Base-by-base conservation (phyloP, 2,113 vertebrate species). In the Ammodytes dubius region DNA sequence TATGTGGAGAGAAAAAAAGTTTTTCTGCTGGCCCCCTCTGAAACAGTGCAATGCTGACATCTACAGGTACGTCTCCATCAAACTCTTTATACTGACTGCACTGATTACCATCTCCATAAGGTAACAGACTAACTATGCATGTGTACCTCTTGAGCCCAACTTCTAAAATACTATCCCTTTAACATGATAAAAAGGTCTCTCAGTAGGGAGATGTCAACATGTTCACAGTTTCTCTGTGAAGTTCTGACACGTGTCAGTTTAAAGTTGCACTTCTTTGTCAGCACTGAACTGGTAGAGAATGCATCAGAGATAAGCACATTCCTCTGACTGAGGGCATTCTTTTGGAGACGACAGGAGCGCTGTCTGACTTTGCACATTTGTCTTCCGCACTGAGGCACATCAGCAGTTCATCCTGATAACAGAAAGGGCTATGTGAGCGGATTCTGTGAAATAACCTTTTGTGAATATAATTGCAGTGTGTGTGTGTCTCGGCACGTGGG, bases 351-450 rank as follows among this genome's bases (percentile, higher is more conserved):
- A 76, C 78, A 85, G 70, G 79, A 63, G 77, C 61, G 81, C 84
- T 71, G 88, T 83, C 90, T 93, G 93, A 92, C 83, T 87, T 90
- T 79, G 89, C 91, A 92, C 76, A 90, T 93, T 93, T 88, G 85
- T 89, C 85, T 85, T 85, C 76, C 74, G 76, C 84, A 56, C 74
- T 47, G 73, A 80, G 82, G 46, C 81, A 85, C 87, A 89, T 89
- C 90, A 87, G 94, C 82, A 85, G 90, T 92, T 92, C 89, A 91
- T 91, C 88, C 89, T 90, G 87, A 94, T 92, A 88, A 91, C 19
- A 19, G 77, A 93, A 92, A 90, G 85, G 85, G 72, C 88, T 83
- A 79, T 81, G 88, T 74, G 87, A 85, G 89, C 81, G n/a, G 84
- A 89, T 92, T 90, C 88, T 58, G 74, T 70, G 70, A 91, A 91